Evolutionary conservation across 2,797 vertebrate genomes (phyloP), one percentile per base, ranked within the genome.

Genomic region (Scolopax bukidnonensis): DNA sequence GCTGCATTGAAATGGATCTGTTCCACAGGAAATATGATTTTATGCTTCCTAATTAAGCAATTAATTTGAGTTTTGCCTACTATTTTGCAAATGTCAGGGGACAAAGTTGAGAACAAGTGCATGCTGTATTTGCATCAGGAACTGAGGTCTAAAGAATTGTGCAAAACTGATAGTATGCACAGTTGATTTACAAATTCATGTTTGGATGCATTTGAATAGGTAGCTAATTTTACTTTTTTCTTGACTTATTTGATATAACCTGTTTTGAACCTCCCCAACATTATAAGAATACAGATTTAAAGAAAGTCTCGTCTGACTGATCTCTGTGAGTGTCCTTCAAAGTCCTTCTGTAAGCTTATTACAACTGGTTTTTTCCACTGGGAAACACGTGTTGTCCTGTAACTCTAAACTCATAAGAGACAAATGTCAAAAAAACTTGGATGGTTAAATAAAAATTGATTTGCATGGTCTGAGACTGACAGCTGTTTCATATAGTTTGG

Each of bases 381-480:
- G 86, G 80, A 94, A 93, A 89, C 69, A 75, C 13, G 93, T 95
- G 89, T 92, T 96, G 91, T 91, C 86, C 88, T 95, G 82, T 96
- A 96, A 95, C 76, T 87, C 76, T 95, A 96, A 97, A 95, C 70
- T 95, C 57, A 3, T 80, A 84, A 65, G 41, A 93, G 50, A 47
- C 12, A 70, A 95, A 73, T 90, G 91, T 96, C 90, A 94, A 89
- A 71, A 96, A 97, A 97, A 93, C 53, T 80, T 84, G 65, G 33
- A 76, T 45, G 47, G 68, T 89, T 94, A 96, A 96, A 94, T 84
- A 87, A 96, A 87, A 97, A 95, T 80, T 93, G 57, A 96, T 97
- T 96, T 86, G 19, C 43, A 87, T 0, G 3, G 2, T 87, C 85
- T 84, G 73, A 91, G 59, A 75, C 60, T 21, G 43, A 95, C 94